Base-by-base conservation (phyloP, 1,140 invertebrate species). In the Bombyx mori region DNA sequence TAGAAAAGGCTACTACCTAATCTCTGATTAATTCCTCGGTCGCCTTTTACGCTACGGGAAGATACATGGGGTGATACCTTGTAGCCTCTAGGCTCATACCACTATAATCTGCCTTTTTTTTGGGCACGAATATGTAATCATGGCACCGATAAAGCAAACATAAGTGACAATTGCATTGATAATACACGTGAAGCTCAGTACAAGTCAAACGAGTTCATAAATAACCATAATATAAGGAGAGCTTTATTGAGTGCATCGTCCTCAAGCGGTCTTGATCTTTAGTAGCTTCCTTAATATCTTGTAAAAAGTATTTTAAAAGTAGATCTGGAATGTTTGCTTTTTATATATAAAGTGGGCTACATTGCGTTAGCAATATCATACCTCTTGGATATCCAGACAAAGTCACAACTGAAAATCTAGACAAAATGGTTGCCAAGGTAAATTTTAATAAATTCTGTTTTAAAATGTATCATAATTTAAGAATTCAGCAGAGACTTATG, bases 211-310 rank as follows among this genome's bases (percentile, higher is more conserved):
- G 53, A 56, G 53, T 58, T 56, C 48, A 56, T 58, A 56, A 44
- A 58, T 52, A 54, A 47, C 46, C 45, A 35, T 22, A 18, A 9
- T 10, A 45, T 51, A 8, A 43, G 50, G 57, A 66, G 61, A 68
- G 66, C 66, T 72, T 76, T 76, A 51, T 62, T 56, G 58, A 58
- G 77, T 65, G 66, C 76, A 75, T 77, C 74, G 77, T 51, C 64
- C 73, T 55, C 42, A 18, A 53, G 58, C 56, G 75, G 57, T 75
- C 79, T 82, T 82, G 79, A 84, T 78, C 79, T 84, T 82, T 76
- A 78, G 59, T 63, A 57, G 65, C 71, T 82, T 84, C 81, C 79
- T 82, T 77, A 77, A 75, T 77, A 77, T 78, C 73, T 80, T 77
- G 63, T 7, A 59, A 62, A 75, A 73, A 69, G 75, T 75, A 65